phyloP scores from a whole-genome alignment of 2,113 vertebrate genomes.

The Sterna hirundo region DNA sequence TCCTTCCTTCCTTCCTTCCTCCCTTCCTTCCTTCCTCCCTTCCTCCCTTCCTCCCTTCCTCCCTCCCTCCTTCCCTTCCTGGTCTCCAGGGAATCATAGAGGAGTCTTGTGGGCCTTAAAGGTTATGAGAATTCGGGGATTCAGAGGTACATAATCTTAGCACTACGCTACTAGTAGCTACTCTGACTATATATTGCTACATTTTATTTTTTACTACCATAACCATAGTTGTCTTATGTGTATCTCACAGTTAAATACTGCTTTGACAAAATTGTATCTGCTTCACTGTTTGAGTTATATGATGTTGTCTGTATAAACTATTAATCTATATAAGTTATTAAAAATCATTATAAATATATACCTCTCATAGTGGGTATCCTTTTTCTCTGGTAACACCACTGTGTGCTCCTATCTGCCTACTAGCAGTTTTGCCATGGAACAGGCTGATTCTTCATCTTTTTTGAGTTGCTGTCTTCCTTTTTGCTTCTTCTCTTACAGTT shows the following conservation, averaged over 20 bases:
- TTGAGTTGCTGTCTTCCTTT: not conserved
- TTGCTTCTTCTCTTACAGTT: not conserved
- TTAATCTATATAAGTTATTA: not conserved
- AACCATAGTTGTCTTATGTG: not conserved
- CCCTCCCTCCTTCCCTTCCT: no score
- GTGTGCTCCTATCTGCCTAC: not conserved
- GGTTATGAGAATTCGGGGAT: not conserved
- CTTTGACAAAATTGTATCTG: not conserved
- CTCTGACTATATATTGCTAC: not conserved
- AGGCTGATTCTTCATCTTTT: not conserved
- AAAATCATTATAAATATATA: not conserved
- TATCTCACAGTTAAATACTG: not conserved
- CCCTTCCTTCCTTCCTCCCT: no score
- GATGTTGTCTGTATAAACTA: not conserved
- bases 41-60: no score
- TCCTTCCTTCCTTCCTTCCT: not conserved
- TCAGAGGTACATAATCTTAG: not conserved
- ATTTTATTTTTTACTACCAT: not conserved
- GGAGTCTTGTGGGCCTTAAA: not conserved
- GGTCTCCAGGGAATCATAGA: not conserved
- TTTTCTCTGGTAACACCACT: not conserved
- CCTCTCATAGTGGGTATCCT: not conserved
- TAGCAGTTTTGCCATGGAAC: not conserved
- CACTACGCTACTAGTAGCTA: not conserved
- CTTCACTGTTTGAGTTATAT: not conserved